Evolutionary conservation across 2,888 invertebrate genomes (phyloP), one percentile per base, ranked within the genome.

Genomic region (Caenorhabditis imperialis): DNA sequence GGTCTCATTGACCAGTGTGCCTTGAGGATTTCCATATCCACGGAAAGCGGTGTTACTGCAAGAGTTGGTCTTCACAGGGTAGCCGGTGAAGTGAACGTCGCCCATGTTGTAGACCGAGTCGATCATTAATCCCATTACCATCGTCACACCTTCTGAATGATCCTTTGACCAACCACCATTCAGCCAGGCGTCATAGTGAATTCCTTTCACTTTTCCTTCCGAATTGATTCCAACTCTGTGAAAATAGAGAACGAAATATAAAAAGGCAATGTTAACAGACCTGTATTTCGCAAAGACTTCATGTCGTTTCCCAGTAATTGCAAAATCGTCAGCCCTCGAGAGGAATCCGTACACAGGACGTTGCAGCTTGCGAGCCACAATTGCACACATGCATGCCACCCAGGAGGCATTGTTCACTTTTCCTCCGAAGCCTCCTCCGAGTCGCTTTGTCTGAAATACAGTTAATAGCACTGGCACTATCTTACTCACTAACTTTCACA

Each of bases 281-380:
- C 58, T 93, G 88, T 96, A 96, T 88, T 92, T 93, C 54, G 92
- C 92, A 37, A 93, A 90, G 88, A 94, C 94, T 0, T 96, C 95
- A 91, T 97, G 94, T 69, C 96, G 91, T 1, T 93, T 93, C 8
- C 96, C 97, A 0, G 93, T 93, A 84, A 93, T 92, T 81, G 92
- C 89, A 93, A 96, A 95, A 88, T 97, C 96, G 90, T 96, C 95
- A 83, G 95, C 94, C 77, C 97, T 91, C 88, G 95, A 95, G 51
- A 96, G 89, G 92, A 95, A 94, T 78, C 93, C 93, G 38, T 95
- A 91, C 0, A 95, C 92, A 1, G 96, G 94, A 75, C 92, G 91
- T n/a, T 78, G 65, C 22, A 75, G 38, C 18, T 75, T 73, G 3
- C 53, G 25, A 0, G 79, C 76, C 0, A 75, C 77, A 2, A 78